Base-by-base conservation (phyloP, 2,888 invertebrate species). In the Melipona beecheii region DNA sequence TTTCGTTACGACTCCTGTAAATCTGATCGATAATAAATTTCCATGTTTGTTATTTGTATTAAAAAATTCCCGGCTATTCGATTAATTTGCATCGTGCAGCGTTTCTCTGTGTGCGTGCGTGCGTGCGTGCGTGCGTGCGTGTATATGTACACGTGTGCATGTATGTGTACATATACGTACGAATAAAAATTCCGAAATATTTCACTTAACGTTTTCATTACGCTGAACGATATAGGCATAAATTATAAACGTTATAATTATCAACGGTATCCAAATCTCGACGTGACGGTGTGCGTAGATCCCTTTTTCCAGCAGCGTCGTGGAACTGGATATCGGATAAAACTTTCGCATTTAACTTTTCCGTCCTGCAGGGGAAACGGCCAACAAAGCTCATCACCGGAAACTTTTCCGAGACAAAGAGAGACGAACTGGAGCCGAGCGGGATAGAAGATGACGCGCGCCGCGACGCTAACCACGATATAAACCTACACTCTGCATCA, bases 301-400 rank as follows among this genome's bases (percentile, higher is more conserved):
- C 87, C 88, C 89, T 91, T 92, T 92, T 91, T 90, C 90, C 86
- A 87, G 84, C 74, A 82, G 89, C 87, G 86, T 75, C 88, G 90
- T 88, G 89, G 86, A 86, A 87, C 88, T 91, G 91, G 91, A 93
- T 93, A 93, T 93, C 93, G 92, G 92, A 91, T 92, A 92, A 93
- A 93, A 93, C 93, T 93, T 93, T 93, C 90, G 92, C 93, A 93
- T 93, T 93, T 93, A 93, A 93, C 93, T 93, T 93, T 93, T 92
- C 93, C 93, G 93, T 93, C 88, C 93, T 92, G 91, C 87, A 88
- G 90, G 92, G 91, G 92, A 93, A 93, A 92, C 93, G 92, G 90
- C 93, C 93, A 93, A 93, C 93, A 93, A 93, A 93, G 93, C 93
- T 93, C 93, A 93, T 93, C 93, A 92, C 90, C 89, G 89, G 90